Base-by-base conservation (phyloP, 2,113 vertebrate species). In the Oceanodroma tethys region DNA sequence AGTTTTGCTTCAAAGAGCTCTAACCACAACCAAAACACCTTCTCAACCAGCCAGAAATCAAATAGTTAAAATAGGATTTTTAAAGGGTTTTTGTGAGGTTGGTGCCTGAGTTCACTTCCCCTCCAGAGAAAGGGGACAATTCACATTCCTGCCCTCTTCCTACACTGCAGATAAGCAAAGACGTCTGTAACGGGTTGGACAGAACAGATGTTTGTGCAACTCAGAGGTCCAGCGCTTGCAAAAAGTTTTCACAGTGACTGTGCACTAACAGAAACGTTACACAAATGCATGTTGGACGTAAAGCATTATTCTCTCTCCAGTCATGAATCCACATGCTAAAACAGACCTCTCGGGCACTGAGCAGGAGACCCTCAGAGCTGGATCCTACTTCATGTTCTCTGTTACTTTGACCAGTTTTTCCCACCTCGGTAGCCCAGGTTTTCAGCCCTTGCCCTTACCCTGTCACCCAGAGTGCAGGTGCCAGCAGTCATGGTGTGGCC, bases 131-230 rank as follows among this genome's bases (percentile, higher is more conserved):
- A 95, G 67, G 62, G 68, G 83, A 95, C 78, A 96, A 93, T 95
- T 96, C 81, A 87, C 76, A 93, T 89, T 93, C 97, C 94, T 92
- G 88, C 73, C 80, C 66, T 95, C 84, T 94, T 91, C 83, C 94
- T 92, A 97, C 23, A 27, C 27, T 60, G 56, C 66, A 97, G 94
- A 92, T 96, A 97, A 96, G 94, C 68, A 91, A 81, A 91, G 83
- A 93, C 1, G 13, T 67, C 67, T 88, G 73, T 70, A 92, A 72
- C 25, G 40, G 40, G 53, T 34, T 86, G 40, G 40, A 71, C 38
- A 89, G 90, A 95, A 79, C 40, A 86, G 83, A 56, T 21, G 0
- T 68, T 53, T 45, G 40, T 85, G 74, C 48, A 65, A 43, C 47
- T 90, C 62, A 48, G 70, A 86, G 60, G 60, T 75, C 58, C 32